These are phyloP conservation scores for Hemiscyllium ocellatum DNA, from an alignment of 2,113 vertebrate species.

Conservation along the genomic window DNA sequence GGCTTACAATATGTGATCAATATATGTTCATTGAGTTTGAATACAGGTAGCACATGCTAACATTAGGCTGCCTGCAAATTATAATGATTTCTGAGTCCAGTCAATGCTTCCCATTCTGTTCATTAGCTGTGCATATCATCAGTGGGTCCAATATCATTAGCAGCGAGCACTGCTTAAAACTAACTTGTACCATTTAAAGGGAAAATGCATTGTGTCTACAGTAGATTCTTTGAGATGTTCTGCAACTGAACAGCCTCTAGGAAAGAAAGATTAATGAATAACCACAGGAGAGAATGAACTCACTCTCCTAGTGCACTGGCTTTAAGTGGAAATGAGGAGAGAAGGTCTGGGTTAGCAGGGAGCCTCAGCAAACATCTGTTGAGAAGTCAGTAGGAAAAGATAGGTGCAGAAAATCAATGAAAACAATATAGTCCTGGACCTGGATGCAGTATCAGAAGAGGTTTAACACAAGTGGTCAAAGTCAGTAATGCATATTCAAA, in stretches of 20 bases:
- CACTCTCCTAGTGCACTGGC: background rate
- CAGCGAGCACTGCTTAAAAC: background rate
- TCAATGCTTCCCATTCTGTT: too few relatives aligned
- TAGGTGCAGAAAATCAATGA: background rate
- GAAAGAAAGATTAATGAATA: background rate
- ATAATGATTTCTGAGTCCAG: too few relatives aligned
- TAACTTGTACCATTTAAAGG: background rate
- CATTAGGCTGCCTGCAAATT: too few relatives aligned
- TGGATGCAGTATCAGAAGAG: background rate
- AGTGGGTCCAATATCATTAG: too few relatives aligned
- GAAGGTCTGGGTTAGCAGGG: background rate
- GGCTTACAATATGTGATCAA: too few relatives aligned
- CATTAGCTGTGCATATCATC: too few relatives aligned
- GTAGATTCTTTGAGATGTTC: background rate
- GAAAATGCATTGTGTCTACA: background rate
- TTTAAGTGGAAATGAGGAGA: background rate
- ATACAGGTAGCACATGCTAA: too few relatives aligned
- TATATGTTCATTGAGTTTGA: too few relatives aligned
- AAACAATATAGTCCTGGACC: background rate
- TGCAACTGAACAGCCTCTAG: background rate
- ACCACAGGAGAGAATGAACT: background rate
- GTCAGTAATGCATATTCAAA: background rate
- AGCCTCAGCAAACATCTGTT: background rate
- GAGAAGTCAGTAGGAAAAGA: background rate
- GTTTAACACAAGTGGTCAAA: background rate